These are phyloP conservation scores for Drosophila pruinosa DNA, from an alignment of 1,140 invertebrate genomes.

Conservation along the genomic window DNA sequence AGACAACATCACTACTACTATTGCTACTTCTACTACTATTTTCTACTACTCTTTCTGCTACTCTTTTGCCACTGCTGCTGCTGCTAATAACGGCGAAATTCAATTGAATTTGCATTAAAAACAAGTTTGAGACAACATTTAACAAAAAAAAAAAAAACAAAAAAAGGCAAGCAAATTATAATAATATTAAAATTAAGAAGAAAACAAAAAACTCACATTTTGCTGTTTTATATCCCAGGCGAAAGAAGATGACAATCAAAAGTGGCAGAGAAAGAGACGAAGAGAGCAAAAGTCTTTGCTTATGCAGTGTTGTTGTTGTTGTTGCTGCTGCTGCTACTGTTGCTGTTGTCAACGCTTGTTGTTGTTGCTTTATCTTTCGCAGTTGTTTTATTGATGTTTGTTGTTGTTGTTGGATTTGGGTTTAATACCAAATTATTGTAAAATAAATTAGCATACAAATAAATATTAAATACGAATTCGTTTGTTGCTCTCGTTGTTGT, in stretches of 20 bases:
- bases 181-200: constrained; percentile 26
- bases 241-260: constrained; percentile 26
- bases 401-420: constrained; percentile 45
- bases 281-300: constrained; percentile 16
- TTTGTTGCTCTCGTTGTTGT: constrained; percentile 30
- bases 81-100: constrained; percentile 31
- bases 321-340: neutral
- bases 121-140: constrained; percentile 47
- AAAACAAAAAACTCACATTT: constrained; percentile 61
- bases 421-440: constrained; percentile 76
- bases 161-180: constrained; percentile 39
- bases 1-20: neutral
- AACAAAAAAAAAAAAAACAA: constrained; percentile 43
- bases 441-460: constrained; percentile 72
- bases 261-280: neutral
- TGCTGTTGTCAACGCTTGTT: constrained; percentile 17
- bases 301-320: constrained; percentile 25
- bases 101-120: constrained; percentile 73
- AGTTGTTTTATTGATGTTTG: constrained; percentile 5
- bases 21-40: neutral
- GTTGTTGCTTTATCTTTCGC: constrained; percentile 41
- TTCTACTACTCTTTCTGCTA: neutral
- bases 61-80: neutral
- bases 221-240: constrained; percentile 63
- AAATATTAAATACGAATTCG: constrained; percentile 54